Evolutionary conservation across 2,888 invertebrate genomes (phyloP).

Genomic region (Diadromus collaris): DNA sequence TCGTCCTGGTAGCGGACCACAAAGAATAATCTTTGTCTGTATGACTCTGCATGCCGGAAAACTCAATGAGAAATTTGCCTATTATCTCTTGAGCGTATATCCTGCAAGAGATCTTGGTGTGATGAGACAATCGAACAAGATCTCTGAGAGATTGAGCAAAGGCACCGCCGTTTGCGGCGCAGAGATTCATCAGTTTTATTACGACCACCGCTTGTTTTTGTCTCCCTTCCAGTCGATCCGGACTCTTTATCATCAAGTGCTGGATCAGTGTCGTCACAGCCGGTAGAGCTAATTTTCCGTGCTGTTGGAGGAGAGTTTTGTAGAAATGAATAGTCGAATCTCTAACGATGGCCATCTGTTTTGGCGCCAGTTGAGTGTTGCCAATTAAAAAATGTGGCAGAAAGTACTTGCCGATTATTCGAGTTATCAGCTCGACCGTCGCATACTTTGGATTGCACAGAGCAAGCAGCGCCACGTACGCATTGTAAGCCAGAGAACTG

Average conservation of each 20-base stretch:
- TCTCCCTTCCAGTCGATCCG: conserved; percentile 74
- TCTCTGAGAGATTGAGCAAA: conserved; percentile 64
- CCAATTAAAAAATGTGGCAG: conserved; percentile 76
- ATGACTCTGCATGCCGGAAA: conserved; percentile 8
- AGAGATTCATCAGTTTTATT: conserved; percentile 72
- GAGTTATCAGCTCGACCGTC: conserved; percentile 74
- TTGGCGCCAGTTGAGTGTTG: conserved; percentile 63
- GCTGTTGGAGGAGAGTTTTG: conserved; percentile 66
- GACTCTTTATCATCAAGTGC: conserved; percentile 73
- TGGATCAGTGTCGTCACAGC: conserved; percentile 73
- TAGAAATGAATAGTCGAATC: conserved; percentile 72
- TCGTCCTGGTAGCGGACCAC: conserved; percentile 44
- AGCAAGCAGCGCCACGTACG: conserved; percentile 76
- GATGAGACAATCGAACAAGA: conserved; percentile 73
- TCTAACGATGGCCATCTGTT: conserved; percentile 65
- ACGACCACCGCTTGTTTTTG: conserved; percentile 74
- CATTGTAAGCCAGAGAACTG: conserved; percentile 74
- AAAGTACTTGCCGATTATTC: conserved; percentile 78
- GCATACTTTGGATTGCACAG: conserved; percentile 80
- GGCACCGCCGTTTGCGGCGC: conserved; percentile 59
- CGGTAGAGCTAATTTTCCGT: conserved; percentile 65
- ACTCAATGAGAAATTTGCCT: conserved; percentile 77
- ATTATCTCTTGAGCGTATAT: conserved; percentile 81
- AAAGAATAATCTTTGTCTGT: not conserved
- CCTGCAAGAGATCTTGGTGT: conserved; percentile 79